These are phyloP conservation scores for Ammodytes dubius DNA, from an alignment of 2,113 vertebrate species.

Conservation along the genomic window DNA sequence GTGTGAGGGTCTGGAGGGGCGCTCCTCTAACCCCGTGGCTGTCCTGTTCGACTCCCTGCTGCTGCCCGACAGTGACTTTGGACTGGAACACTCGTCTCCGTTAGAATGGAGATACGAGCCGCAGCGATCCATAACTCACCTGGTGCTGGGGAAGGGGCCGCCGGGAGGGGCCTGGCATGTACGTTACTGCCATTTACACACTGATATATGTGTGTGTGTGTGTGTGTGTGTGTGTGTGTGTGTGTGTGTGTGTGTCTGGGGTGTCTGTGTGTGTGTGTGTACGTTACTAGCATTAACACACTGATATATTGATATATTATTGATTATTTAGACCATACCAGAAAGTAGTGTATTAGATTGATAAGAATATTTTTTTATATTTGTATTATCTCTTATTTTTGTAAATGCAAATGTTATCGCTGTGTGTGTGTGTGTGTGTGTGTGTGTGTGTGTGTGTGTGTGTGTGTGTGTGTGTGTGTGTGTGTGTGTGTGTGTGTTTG, in stretches of 20 bases:
- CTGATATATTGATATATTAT: background rate
- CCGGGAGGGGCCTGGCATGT: constrained; percentile 89
- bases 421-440: too few relatives aligned
- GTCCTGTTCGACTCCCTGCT: constrained; percentile 88
- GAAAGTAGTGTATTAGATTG: too few relatives aligned
- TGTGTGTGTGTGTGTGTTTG: too few relatives aligned
- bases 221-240: too few relatives aligned
- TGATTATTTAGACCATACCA: too few relatives aligned
- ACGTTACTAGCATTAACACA: constrained; percentile 19
- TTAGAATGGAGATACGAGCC: constrained; percentile 83
- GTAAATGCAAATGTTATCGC: too few relatives aligned
- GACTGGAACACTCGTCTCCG: constrained; percentile 80
- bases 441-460: too few relatives aligned
- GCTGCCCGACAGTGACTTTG: constrained; percentile 85
- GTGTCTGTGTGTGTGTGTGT: constrained; percentile 70
- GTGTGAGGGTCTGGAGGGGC: constrained; percentile 87
- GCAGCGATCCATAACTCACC: constrained; percentile 78
- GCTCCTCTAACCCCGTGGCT: constrained; percentile 86
- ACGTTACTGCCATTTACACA: constrained; percentile 36
- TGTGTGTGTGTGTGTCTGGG: background rate
- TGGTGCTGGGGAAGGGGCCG: constrained; percentile 86
- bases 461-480: too few relatives aligned
- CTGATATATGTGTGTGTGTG: background rate
- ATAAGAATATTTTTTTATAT: background rate
- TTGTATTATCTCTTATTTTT: background rate